phyloP scores from a whole-genome alignment of 2,888 invertebrate genomes.

The Cheilosia variabilis region DNA sequence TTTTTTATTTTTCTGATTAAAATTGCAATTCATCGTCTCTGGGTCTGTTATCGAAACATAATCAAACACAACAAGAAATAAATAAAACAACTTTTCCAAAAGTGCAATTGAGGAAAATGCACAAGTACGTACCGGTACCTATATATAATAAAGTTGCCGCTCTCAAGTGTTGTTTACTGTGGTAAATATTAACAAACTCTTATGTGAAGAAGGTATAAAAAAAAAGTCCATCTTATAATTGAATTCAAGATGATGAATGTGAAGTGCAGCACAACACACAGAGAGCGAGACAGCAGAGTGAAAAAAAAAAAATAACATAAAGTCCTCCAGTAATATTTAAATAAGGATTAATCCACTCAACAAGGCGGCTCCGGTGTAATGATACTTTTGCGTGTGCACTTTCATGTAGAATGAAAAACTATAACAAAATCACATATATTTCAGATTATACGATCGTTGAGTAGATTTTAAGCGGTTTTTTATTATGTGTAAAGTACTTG shows the following conservation, averaged over 20 bases:
- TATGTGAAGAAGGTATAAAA: slow-evolving; percentile 52
- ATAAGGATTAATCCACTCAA: slow-evolving; percentile 75
- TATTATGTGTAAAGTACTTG: slow-evolving; percentile 69
- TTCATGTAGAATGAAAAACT: slow-evolving; percentile 32
- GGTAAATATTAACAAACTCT: slow-evolving; percentile 75
- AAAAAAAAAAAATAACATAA: slow-evolving; percentile 50
- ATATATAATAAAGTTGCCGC: slow-evolving; percentile 71
- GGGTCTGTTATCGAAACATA: slow-evolving; percentile 56
- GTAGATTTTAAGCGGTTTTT: slow-evolving; percentile 67
- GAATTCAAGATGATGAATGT: slow-evolving; percentile 60
- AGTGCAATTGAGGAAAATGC: slow-evolving; percentile 63
- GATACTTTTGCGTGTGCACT: slow-evolving; percentile 75
- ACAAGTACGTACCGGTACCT: slow-evolving; percentile 10
- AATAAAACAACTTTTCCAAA: slow-evolving; percentile 40
- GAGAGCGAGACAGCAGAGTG: background rate
- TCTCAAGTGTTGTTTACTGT: slow-evolving; percentile 70
- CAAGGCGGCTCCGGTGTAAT: slow-evolving; percentile 65
- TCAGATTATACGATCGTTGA: slow-evolving; percentile 66
- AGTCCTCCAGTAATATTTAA: slow-evolving; percentile 72
- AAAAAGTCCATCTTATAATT: slow-evolving; percentile 34
- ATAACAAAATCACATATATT: slow-evolving; percentile 49
- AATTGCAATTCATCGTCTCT: slow-evolving; percentile 65
- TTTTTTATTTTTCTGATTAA: slow-evolving; percentile 11
- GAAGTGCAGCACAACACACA: slow-evolving; percentile 45
- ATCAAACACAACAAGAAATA: slow-evolving; percentile 49